Evolutionary conservation across 2,797 vertebrate genomes (phyloP), one percentile per base, ranked within the genome.

Genomic region (Bryconaethiops microstoma): DNA sequence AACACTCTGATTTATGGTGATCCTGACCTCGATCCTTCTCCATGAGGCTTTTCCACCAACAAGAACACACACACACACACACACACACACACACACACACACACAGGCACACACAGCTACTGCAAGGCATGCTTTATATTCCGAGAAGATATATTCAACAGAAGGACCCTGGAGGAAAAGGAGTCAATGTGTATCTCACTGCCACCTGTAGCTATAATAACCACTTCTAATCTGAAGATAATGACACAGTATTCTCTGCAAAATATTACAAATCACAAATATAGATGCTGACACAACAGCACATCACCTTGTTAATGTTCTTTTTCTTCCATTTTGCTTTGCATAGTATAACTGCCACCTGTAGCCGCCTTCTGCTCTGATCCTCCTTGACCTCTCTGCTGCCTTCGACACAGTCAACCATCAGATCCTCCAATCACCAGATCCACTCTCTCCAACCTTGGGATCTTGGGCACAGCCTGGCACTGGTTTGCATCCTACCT

Each of bases 221-320:
- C 62, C 16, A 2, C 16, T 9, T 39, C 16, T 64, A 64, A 64
- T 64, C 62, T 64, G 62, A 64, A 64, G 90, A 90, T 92, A 91
- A 91, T 64, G 25, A 64, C 16, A 7, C 62, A 64, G 62, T 29
- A 35, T 17, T 39, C 62, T 39, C 62, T 17, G 1, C 5, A 35
- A 64, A 64, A 64, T 63, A 6, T 64, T 6, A 17, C 13, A 17
- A 39, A 16, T 16, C 5, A 35, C 17, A 10, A 25, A 62, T 14
- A 35, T 29, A 7, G 10, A 63, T 7, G 6, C 1, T 29, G 25
- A 17, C 59, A 63, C 25, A 35, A 35, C 10, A 12, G 12, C 25
- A 29, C 13, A n/a, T 59, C 21, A 19, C 6, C 57, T 55, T 16
- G 54, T 55, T 17, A 55, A 1, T 55, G n/a, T 57, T 57, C n/a